Evolutionary conservation across 1,140 invertebrate species (phyloP).

Genomic region (Bradynema listronoti): DNA sequence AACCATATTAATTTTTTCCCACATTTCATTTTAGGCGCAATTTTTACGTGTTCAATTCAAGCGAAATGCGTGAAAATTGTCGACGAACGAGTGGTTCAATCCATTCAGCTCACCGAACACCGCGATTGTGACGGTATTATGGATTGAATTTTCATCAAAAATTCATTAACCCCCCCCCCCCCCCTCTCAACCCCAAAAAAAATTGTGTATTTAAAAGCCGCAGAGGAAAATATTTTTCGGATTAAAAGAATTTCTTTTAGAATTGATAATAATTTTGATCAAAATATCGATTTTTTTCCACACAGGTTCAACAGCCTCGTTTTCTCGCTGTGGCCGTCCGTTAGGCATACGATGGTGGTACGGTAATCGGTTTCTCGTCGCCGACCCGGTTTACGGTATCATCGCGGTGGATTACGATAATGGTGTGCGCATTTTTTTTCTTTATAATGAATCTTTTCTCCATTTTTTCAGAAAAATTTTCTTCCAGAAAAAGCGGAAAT

Average conservation of each 20-base stretch:
- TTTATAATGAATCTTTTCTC: background rate
- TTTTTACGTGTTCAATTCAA: conserved; percentile 20
- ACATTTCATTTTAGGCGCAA: conserved; percentile 7
- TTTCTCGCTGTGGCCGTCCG: conserved; percentile 14
- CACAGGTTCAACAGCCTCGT: background rate
- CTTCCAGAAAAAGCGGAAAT: conserved; percentile 16
- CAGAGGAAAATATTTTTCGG: conserved; percentile 4
- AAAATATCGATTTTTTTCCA: background rate
- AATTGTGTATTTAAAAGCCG: conserved; percentile 4
- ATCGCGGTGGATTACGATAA: conserved; percentile 29
- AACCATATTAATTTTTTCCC: too few species aligned
- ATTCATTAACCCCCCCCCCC: background rate
- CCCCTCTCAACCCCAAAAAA: background rate
- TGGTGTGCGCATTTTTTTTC: conserved; percentile 5
- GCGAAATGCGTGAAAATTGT: conserved; percentile 29
- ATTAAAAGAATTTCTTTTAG: conserved; percentile 1
- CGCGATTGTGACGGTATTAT: conserved; percentile 20
- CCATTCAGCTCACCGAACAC: conserved; percentile 16
- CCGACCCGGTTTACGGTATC: conserved; percentile 16
- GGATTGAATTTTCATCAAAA: background rate
- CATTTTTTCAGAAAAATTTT: conserved; percentile 6
- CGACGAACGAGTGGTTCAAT: conserved; percentile 20
- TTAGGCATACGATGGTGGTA: conserved; percentile 19
- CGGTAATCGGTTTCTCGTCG: conserved; percentile 20
- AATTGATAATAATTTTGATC: conserved; percentile 1